Base-by-base conservation (phyloP, 2,113 vertebrate genomes). In the Rhegmatorhina hoffmannsi region DNA sequence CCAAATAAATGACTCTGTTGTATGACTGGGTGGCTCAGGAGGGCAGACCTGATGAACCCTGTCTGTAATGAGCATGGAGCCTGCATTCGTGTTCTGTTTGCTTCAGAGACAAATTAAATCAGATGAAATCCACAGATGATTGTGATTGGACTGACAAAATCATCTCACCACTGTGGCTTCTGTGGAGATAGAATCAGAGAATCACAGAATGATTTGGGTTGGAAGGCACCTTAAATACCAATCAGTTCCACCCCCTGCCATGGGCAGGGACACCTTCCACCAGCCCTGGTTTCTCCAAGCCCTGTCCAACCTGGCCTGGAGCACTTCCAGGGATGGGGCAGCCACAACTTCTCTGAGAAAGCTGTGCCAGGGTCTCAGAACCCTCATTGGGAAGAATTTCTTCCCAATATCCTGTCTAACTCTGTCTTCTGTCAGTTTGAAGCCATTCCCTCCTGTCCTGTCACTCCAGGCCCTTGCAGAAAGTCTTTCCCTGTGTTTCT, bases 351-450 rank as follows among this genome's bases (percentile, higher is more conserved):
- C n/a, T 83, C 55, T 75, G 70, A 25, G 12, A 9, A 36, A 2
- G 23, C 60, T 29, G 16, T 34, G 29, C 60, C 34, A 50, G 43
- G 10, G 1, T 19, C 46, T 60, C 2, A 13, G 34, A 46, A 29
- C 46, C 13, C 33, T 55, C 3, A 0, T 7, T 62, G 20, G 24
- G 40, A 69, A 18, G 0, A 69, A 55, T 69, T 47, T 25, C 34
- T 76, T 7, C 40, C 70, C 11, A 16, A 43, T 2, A 43, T 69
- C 31, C 55, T 63, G 34, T 1, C 40, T 0, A 33, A 0, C 63
- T 29, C 14, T 69, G 34, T 17, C n/a, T 63, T 68, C 12, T 4
- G 1, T 9, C 11, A 62, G 2, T 23, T 9, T 9, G 10, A 49
- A 55, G 12, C 47, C 34, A 43, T 49, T 62, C 63, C 47, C 13